Evolutionary conservation across 2,113 vertebrate species (phyloP).

Genomic region (Grus americana): DNA sequence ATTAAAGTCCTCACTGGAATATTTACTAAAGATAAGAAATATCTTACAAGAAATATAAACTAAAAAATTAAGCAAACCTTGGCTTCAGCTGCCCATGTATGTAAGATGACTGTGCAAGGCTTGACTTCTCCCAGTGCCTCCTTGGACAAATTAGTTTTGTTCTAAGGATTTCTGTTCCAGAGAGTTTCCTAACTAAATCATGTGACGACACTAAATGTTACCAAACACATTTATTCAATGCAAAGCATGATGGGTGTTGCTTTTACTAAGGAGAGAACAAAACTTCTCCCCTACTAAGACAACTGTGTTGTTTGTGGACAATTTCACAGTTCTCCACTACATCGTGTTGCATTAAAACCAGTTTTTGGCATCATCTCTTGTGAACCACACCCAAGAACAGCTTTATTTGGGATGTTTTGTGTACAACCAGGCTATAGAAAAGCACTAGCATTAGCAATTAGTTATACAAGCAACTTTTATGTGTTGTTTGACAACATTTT

Average conservation of each 20-base stretch:
- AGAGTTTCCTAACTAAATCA: not conserved
- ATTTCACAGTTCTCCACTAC: not conserved
- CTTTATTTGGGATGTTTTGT: not conserved
- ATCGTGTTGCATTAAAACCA: not conserved
- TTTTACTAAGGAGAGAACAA: not conserved
- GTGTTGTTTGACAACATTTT: not conserved
- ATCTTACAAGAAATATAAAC: not conserved
- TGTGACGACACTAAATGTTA: not conserved
- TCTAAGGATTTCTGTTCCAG: not conserved
- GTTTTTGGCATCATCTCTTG: not conserved
- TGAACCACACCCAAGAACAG: not conserved
- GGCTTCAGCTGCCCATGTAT: conserved; percentile 13
- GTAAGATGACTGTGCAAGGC: conserved; percentile 7
- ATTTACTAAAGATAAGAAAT: not conserved
- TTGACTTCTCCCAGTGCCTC: conserved; percentile 40
- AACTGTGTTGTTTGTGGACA: not conserved
- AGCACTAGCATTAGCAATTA: not conserved
- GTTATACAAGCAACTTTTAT: not conserved
- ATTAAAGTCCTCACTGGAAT: not conserved
- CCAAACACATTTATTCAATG: not conserved
- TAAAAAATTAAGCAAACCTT: conserved; percentile 2
- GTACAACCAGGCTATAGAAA: not conserved
- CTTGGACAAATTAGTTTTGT: not conserved
- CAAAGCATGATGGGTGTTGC: not conserved
- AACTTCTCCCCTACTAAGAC: not conserved